Base-by-base conservation (phyloP, 2,888 invertebrate genomes). In the Aspidiotus destructor region DNA sequence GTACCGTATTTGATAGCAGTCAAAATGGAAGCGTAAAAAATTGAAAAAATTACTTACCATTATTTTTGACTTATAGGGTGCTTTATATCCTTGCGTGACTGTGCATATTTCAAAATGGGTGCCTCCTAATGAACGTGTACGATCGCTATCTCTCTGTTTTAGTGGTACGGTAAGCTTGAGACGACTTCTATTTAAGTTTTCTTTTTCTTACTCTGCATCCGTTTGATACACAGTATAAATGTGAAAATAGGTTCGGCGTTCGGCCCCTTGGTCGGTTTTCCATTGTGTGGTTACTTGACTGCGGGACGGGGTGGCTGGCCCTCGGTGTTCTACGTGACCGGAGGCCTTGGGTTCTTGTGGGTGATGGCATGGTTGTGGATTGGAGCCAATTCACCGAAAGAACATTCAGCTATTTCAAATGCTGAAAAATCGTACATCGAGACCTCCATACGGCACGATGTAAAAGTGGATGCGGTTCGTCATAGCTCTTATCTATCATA, bases 261-360 rank as follows among this genome's bases (percentile, higher is more conserved):
- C 11, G 92, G 92, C 7, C 89, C 89, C 10, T 87, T 89, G 0
- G 75, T 89, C 1, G 85, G 89, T 73, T 77, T 90, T 74, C 82
- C 86, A 13, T 78, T 85, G 17, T 85, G 88, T n/a, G 92, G 92
- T 0, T 78, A 84, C 2, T 79, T 92, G 57, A 80, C 88, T 0
- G 84, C 84, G 0, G 84, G 85, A 0, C 73, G 78, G 0, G 79
- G 83, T 74, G 90, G 90, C 0, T 91, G 91, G 91, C 85, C 87
- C 0, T 82, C 85, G 8, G 85, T 86, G 69, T 90, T 90, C 77
- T 91, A 90, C 75, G 76, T 84, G 1, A 86, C 87, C 73, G 89
- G 89, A 0, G 78, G 79, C 3, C 75, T 84, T 0, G 85, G 86
- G 0, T 75, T 84, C 0, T 28, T 81, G 0, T 88, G 88, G 87